A percentile compares a stretch with the other conserved stretches of the same genome.
Evolutionary conservation across 2,797 vertebrate species (phyloP).

Genomic region (Enteromius viviparus): DNA sequence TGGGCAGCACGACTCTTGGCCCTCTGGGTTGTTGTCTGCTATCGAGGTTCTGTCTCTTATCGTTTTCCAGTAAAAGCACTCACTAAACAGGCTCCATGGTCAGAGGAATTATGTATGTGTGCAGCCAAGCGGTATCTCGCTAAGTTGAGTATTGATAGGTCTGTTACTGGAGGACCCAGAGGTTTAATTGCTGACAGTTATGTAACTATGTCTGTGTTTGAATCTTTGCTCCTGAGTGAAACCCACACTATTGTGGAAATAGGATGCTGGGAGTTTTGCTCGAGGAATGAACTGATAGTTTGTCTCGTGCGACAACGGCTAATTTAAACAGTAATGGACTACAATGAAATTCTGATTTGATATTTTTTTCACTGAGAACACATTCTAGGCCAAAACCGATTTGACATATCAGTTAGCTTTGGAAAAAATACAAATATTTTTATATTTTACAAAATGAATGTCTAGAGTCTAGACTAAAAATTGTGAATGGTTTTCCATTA

Average conservation of each 20-base stretch:
- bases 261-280: background rate
- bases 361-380: background rate
- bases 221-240: conserved; percentile 40
- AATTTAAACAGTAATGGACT: background rate
- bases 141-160: conserved; percentile 46
- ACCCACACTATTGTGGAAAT: conserved; percentile 24
- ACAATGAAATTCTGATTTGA: conserved; percentile 6
- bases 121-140: conserved; percentile 29
- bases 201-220: conserved; percentile 27
- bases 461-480: no score
- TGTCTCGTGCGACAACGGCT: conserved; percentile 18
- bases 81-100: background rate
- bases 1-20: background rate
- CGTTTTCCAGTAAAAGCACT: background rate
- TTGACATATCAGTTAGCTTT: background rate
- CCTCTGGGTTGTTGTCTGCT: conserved; percentile 36
- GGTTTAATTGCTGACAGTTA: conserved; percentile 44
- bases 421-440: background rate
- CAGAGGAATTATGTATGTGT: conserved; percentile 44
- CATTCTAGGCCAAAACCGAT: background rate
- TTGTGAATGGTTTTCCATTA: no score
- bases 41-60: conserved; percentile 15
- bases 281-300: conserved; percentile 15
- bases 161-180: conserved; percentile 34
- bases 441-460: no score